These are phyloP conservation scores for Trichoplusia ni DNA, from an alignment of 1,140 invertebrate genomes.

Conservation along the genomic window DNA sequence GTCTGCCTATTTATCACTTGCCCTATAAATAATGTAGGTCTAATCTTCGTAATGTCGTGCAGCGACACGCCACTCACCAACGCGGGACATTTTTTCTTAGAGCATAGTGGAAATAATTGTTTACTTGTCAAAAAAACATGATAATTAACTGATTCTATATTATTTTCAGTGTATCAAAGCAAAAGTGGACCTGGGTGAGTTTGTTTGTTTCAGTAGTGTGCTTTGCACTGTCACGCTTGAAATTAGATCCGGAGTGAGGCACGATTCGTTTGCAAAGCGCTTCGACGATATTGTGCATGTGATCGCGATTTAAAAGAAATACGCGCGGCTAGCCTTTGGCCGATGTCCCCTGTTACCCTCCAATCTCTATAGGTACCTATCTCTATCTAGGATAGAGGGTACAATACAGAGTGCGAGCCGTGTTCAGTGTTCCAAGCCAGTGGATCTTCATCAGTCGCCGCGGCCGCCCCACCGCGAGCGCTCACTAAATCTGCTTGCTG, in stretches of 20 bases:
- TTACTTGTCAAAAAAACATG: background rate
- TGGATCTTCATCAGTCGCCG: slow-evolving; percentile 68
- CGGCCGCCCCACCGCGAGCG: slow-evolving; percentile 45
- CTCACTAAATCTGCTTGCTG: slow-evolving; percentile 29
- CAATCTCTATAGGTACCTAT: slow-evolving; percentile 34
- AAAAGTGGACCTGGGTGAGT: slow-evolving; percentile 76
- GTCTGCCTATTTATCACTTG: background rate
- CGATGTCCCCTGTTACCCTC: slow-evolving; percentile 21
- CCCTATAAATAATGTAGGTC: slow-evolving; percentile 8
- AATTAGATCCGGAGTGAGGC: background rate
- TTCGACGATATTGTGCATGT: slow-evolving; percentile 22
- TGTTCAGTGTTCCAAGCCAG: slow-evolving; percentile 76
- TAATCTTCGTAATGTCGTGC: background rate
- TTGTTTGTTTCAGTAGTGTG: slow-evolving; percentile 46
- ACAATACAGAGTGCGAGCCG: slow-evolving; percentile 53
- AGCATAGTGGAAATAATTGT: slow-evolving; percentile 15
- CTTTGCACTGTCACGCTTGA: slow-evolving; percentile 32
- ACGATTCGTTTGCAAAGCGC: slow-evolving; percentile 15
- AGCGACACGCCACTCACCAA: background rate
- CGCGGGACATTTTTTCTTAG: slow-evolving; percentile 22
- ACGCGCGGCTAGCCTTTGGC: slow-evolving; percentile 6
- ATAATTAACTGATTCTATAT: slow-evolving; percentile 56
- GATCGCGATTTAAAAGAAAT: slow-evolving; percentile 20
- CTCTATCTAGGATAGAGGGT: slow-evolving; percentile 36
- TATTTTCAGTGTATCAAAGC: slow-evolving; percentile 78